phyloP scores from a whole-genome alignment of 1,140 invertebrate genomes.

The Drosophila prosaltans region DNA sequence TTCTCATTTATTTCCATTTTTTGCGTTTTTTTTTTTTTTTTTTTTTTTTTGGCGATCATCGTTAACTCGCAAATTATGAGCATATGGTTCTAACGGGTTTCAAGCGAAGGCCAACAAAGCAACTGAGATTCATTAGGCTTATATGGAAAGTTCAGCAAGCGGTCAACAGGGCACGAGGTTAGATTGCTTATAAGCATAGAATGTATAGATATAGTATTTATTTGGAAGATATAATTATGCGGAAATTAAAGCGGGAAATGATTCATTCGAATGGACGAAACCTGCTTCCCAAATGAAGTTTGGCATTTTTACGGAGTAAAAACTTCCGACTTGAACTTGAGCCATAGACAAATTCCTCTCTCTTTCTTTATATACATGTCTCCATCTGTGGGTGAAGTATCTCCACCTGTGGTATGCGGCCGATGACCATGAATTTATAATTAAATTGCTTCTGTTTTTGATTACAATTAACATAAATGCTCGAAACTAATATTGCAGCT shows the following conservation, averaged over 20 bases:
- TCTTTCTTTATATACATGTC: not conserved
- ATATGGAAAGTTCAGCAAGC: slow-evolving; percentile 33
- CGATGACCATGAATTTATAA: slow-evolving; percentile 59
- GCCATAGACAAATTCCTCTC: not conserved
- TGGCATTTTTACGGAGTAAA: not conserved
- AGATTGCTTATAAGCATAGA: slow-evolving; percentile 33
- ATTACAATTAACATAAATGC: slow-evolving; percentile 53
- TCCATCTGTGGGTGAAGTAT: not conserved
- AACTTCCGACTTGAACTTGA: not conserved
- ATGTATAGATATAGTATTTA: slow-evolving; percentile 4
- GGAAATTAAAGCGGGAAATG: slow-evolving; percentile 20
- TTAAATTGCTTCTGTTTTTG: slow-evolving; percentile 60
- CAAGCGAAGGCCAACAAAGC: slow-evolving; percentile 34
- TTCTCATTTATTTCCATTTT: slow-evolving; percentile 25
- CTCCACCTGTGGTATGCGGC: slow-evolving; percentile 29
- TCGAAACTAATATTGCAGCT: slow-evolving; percentile 28
- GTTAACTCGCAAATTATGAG: slow-evolving; percentile 29
- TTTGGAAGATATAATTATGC: slow-evolving; percentile 17
- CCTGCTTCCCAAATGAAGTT: slow-evolving; percentile 27
- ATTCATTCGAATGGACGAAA: slow-evolving; percentile 12
- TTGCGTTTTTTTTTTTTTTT: not conserved
- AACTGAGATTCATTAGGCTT: slow-evolving; percentile 38
- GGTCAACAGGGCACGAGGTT: slow-evolving; percentile 66
- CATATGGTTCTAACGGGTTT: slow-evolving; percentile 51
- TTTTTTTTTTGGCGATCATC: slow-evolving; percentile 20